phyloP scores from a whole-genome alignment of 2,113 vertebrate species.

The Odobenus rosmarus region DNA sequence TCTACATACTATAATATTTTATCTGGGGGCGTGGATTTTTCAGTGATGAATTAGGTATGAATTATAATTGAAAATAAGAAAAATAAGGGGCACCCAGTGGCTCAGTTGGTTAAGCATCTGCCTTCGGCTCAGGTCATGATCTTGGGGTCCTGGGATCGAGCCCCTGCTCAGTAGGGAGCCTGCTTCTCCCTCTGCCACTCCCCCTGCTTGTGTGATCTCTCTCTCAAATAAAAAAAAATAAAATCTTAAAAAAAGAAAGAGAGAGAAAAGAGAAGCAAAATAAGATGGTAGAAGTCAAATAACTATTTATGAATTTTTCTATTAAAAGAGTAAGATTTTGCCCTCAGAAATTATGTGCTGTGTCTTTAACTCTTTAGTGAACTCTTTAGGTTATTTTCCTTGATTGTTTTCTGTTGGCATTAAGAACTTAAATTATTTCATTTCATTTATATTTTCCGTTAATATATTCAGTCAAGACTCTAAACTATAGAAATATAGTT shows the following conservation, averaged over 20 bases:
- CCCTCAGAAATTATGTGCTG: background rate
- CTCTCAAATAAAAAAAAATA: background rate
- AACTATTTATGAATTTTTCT: background rate
- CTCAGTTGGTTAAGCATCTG: background rate
- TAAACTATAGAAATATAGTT: background rate
- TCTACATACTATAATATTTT: background rate
- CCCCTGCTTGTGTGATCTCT: background rate
- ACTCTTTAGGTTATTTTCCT: background rate
- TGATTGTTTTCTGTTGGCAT: background rate
- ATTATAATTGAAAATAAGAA: background rate
- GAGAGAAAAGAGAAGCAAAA: background rate
- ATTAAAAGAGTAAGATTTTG: background rate
- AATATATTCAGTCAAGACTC: background rate
- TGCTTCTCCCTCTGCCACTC: background rate
- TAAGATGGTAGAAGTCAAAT: background rate
- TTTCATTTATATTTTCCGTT: background rate
- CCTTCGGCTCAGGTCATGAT: fast-evolving
- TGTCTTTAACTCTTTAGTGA: background rate
- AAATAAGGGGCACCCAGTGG: background rate
- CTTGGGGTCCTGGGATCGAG: too few relatives aligned
- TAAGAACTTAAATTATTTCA: background rate
- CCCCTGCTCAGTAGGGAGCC: background rate
- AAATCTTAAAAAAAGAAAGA: background rate
- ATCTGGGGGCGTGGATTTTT: background rate
- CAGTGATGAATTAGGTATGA: background rate